Percentiles rank a stretch among this genome's conserved stretches.
Evolutionary conservation across 2,888 invertebrate genomes (phyloP).

Genomic region (Catonia carolina): DNA sequence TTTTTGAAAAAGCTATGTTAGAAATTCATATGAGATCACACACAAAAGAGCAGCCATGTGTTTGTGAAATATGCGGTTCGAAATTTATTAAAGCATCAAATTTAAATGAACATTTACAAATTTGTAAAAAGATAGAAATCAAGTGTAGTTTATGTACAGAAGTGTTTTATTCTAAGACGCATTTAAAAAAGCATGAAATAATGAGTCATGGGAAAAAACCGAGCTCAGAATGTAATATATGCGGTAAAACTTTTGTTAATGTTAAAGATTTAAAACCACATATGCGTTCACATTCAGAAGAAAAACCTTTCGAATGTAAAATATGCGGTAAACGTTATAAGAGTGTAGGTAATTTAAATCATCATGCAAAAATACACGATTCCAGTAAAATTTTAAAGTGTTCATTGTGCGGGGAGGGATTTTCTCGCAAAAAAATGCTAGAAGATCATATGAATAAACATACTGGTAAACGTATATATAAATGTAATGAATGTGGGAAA

Average conservation of each 20-base stretch:
- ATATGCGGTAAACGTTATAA: constrained; percentile 42
- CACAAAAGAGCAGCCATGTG: constrained; percentile 17
- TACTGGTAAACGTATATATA: constrained; percentile 36
- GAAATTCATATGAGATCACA: constrained; percentile 36
- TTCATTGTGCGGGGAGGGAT: constrained; percentile 42
- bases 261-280: constrained; percentile 42
- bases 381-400: constrained; percentile 37
- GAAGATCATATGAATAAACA: constrained; percentile 37
- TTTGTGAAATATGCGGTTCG: constrained; percentile 21
- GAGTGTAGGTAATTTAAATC: constrained; percentile 43
- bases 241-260: constrained; percentile 38
- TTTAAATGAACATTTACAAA: constrained; percentile 16
- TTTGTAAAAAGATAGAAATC: constrained; percentile 39
- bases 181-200: constrained; percentile 15
- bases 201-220: background rate
- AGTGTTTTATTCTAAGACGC: constrained; percentile 29
- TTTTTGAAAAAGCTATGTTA: constrained; percentile 30
- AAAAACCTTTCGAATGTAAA: constrained; percentile 41
- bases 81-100: constrained; percentile 17
- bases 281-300: constrained; percentile 41
- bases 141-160: constrained; percentile 43
- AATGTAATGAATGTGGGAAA: constrained; percentile 36
- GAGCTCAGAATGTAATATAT: constrained; percentile 7
- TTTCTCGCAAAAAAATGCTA: constrained; percentile 44
- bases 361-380: constrained; percentile 42